Conservation (phyloP, 92 coral and sea anemone genomes). For the Anthopleura xanthogrammica region DNA sequence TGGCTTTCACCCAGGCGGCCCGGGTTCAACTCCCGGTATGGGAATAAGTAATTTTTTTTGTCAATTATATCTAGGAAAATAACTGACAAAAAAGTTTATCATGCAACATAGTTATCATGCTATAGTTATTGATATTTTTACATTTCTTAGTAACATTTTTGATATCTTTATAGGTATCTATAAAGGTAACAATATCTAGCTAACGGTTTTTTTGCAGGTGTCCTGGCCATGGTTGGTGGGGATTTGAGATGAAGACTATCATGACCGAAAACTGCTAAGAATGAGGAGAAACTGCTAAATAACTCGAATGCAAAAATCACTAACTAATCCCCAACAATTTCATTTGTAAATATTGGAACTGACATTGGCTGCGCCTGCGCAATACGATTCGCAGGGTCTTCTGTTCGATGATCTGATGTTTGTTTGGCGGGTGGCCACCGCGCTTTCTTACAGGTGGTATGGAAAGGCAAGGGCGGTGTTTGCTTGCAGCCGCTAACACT, state of each 20-base stretch:
- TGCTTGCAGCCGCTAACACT: conserved; percentile 36
- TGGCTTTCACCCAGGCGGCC: conserved; percentile 99
- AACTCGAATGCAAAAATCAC: no score
- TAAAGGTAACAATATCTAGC: no score
- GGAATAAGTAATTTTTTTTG: conserved; percentile 32
- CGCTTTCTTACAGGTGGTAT: conserved; percentile 32
- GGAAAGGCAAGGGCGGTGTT: conserved; percentile 28
- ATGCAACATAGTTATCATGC: no score
- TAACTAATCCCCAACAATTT: background rate
- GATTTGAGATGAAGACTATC: no score
- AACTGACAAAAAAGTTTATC: no score
- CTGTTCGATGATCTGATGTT: conserved; percentile 40
- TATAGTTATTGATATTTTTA: no score
- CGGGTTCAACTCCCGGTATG: conserved; percentile 99
- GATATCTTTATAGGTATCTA: no score
- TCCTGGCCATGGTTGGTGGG: no score
- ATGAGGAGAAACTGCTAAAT: no score
- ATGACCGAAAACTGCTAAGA: no score
- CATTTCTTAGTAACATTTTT: no score
- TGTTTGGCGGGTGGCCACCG: conserved; percentile 44
- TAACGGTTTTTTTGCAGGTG: no score
- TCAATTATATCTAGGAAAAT: background rate
- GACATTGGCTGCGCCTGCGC: conserved; percentile 7
- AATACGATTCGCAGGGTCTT: background rate
- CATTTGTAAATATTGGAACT: background rate